phyloP scores from a whole-genome alignment of 2,797 vertebrate genomes.

The Myotis daubentonii region DNA sequence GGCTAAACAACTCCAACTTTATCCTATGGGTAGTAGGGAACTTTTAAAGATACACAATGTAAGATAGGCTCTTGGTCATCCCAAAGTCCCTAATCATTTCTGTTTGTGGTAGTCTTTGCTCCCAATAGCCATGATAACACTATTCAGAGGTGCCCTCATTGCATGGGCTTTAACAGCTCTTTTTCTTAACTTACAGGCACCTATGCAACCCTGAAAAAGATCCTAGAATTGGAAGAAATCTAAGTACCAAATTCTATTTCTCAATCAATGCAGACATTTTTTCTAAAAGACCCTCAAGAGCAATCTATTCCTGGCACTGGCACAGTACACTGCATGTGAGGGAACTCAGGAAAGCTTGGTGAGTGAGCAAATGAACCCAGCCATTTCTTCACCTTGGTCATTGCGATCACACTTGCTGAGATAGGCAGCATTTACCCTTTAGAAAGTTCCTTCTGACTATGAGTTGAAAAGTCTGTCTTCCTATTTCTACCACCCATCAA shows the following conservation, averaged over 20 bases:
- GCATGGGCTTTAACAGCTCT: background rate
- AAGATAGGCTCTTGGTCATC: background rate
- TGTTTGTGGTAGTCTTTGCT: background rate
- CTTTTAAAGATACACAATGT: background rate
- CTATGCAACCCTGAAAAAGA: background rate
- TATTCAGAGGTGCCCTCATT: background rate
- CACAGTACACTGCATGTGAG: background rate
- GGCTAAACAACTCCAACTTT: background rate
- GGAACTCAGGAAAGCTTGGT: background rate
- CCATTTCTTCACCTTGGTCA: background rate
- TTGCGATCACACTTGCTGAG: background rate
- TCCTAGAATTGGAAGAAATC: conserved; percentile 6
- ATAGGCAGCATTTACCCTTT: background rate
- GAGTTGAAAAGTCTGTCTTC: background rate
- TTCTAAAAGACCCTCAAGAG: background rate
- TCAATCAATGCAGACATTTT: background rate
- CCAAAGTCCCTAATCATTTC: background rate
- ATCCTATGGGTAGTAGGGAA: background rate
- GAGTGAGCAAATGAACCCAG: background rate
- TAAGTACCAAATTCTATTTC: conserved; percentile 8
- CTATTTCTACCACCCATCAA: background rate
- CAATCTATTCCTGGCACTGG: background rate
- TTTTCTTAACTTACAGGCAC: background rate
- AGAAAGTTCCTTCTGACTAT: background rate
- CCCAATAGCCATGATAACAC: background rate